These are phyloP conservation scores for Ctenosaura bakeri DNA, from an alignment of 2,797 vertebrate genomes.

Conservation along the genomic window DNA sequence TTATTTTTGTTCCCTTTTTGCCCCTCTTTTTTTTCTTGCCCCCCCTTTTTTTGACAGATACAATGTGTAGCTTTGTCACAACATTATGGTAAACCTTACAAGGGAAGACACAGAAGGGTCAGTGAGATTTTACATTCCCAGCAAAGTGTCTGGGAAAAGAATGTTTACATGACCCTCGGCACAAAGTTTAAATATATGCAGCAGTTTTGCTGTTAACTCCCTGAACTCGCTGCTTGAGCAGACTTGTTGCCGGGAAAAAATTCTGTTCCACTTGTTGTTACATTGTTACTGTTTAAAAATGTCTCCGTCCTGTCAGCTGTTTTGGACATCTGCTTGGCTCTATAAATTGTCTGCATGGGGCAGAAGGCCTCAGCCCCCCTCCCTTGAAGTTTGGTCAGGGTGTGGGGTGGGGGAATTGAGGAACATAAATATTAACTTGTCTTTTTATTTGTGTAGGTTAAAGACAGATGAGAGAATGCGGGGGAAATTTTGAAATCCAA, in stretches of 20 bases:
- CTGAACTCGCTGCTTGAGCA: conserved; percentile 76
- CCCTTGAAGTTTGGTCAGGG: conserved; percentile 65
- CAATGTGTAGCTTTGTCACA: conserved; percentile 75
- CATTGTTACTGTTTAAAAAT: conserved; percentile 61
- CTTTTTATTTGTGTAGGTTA: conserved; percentile 70
- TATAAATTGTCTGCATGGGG: conserved; percentile 64
- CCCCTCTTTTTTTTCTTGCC: neutral
- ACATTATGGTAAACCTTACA: conserved; percentile 77
- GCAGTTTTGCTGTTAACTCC: conserved; percentile 80
- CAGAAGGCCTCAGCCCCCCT: neutral
- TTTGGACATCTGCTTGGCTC: conserved; percentile 74
- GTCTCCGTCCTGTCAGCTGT: conserved; percentile 77
- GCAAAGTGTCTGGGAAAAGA: conserved; percentile 78
- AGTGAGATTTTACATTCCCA: conserved; percentile 79
- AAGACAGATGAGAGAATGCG: conserved; percentile 64
- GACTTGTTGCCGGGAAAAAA: conserved; percentile 68
- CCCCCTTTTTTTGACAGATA: conserved; percentile 73
- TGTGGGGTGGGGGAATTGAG: conserved; percentile 36
- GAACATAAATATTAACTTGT: conserved; percentile 75
- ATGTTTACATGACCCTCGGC: conserved; percentile 80
- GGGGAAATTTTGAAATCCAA: conserved; percentile 61
- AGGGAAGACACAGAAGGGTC: conserved; percentile 72
- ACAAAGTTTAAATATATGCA: conserved; percentile 82
- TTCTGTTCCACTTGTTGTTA: conserved; percentile 63
- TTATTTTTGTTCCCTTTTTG: neutral